These are phyloP conservation scores for Cerceris ruficornis DNA, from an alignment of 2,888 invertebrate genomes.

Conservation along the genomic window DNA sequence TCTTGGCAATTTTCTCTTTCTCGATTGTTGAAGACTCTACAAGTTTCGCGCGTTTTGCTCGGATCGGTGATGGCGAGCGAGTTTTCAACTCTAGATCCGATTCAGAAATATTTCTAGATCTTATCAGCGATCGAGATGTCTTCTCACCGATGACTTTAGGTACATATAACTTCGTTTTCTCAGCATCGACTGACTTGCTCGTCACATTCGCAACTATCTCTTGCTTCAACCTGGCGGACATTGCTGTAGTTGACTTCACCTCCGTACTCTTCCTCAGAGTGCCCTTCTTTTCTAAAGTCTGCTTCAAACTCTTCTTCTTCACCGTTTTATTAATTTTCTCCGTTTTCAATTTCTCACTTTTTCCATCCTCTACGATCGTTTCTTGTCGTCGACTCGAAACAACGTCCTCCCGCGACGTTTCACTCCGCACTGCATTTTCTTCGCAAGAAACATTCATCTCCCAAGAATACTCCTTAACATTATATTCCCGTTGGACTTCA, in stretches of 20 bases:
- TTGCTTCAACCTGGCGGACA: constrained; percentile 13
- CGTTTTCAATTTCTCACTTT: not conserved
- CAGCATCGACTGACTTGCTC: not conserved
- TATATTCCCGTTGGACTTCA: constrained; percentile 15
- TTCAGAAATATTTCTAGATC: not conserved
- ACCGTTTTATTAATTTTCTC: not conserved
- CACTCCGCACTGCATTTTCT: not conserved
- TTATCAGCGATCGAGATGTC: constrained; percentile 2
- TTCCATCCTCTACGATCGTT: not conserved
- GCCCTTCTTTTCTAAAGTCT: constrained; percentile 8
- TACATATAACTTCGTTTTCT: constrained; percentile 15
- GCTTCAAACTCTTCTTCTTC: constrained; percentile 1
- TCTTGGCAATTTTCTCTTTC: not conserved
- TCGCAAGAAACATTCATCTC: constrained; percentile 20
- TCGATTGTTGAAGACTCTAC: not conserved
- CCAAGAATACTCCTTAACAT: constrained; percentile 43
- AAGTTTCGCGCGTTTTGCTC: constrained; percentile 8
- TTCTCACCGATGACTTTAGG: constrained; percentile 6
- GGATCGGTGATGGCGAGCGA: constrained; percentile 46
- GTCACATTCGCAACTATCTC: constrained; percentile 7
- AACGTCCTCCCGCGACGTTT: constrained; percentile 1
- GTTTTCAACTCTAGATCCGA: constrained; percentile 12
- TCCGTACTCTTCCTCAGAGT: constrained; percentile 11
- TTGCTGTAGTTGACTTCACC: constrained; percentile 5
- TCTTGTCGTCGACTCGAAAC: not conserved